Conservation (phyloP, 2,888 invertebrate species). For the Malacosoma neustria region DNA sequence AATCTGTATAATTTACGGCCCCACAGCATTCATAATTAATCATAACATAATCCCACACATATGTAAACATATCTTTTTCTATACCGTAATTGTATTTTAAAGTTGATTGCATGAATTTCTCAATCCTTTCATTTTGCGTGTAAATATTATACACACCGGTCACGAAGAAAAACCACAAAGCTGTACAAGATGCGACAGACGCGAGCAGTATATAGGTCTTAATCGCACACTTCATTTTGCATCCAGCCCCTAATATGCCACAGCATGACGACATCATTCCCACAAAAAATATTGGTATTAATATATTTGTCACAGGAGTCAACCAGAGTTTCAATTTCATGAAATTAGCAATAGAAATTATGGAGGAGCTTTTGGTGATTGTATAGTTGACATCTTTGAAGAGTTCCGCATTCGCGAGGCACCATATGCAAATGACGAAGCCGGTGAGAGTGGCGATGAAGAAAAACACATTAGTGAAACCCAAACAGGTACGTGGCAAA, state of each 20-base stretch:
- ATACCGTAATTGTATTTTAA: conserved; percentile 41
- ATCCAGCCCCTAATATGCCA: conserved; percentile 55
- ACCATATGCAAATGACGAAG: conserved; percentile 49
- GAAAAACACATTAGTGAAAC: conserved; percentile 51
- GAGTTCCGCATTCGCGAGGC: conserved; percentile 47
- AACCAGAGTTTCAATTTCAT: conserved; percentile 48
- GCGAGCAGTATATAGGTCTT: conserved; percentile 54
- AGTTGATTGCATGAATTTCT: conserved; percentile 27
- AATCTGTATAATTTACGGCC: conserved; percentile 39
- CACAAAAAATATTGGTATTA: conserved; percentile 37
- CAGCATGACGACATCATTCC: conserved; percentile 55
- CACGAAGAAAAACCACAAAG: conserved; percentile 51
- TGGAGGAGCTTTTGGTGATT: conserved; percentile 43
- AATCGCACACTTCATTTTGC: conserved; percentile 50
- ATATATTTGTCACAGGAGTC: conserved; percentile 42
- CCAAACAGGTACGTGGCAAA: conserved; percentile 55
- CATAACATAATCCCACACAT: conserved; percentile 51
- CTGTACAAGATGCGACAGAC: conserved; percentile 27
- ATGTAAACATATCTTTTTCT: conserved; percentile 46
- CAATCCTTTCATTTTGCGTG: conserved; percentile 35
- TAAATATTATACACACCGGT: conserved; percentile 51
- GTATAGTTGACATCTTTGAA: conserved; percentile 56
- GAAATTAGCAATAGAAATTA: conserved; percentile 39
- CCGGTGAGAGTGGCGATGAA: conserved; percentile 37
- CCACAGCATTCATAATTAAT: conserved; percentile 55